Conservation (phyloP, 2,113 vertebrate genomes). For the Oreotrochilus melanogaster region DNA sequence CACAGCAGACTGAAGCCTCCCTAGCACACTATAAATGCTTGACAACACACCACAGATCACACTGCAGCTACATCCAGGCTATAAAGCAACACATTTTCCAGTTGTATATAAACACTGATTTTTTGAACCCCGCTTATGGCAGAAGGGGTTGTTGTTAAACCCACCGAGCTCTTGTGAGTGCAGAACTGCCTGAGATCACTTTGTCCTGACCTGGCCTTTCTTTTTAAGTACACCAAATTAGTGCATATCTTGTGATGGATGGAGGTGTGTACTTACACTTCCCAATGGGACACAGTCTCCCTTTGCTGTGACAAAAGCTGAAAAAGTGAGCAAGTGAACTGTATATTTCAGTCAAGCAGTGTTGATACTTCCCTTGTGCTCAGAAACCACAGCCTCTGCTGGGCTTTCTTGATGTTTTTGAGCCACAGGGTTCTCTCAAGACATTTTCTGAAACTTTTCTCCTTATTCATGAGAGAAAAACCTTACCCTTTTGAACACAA, state of each 20-base stretch:
- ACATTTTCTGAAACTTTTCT: not conserved
- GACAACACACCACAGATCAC: too few species aligned
- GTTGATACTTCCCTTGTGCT: not conserved
- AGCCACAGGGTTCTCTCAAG: not conserved
- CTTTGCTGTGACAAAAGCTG: not conserved
- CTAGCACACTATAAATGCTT: not conserved
- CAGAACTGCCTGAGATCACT: not conserved
- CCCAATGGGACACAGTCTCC: not conserved
- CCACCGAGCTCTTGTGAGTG: fast-evolving
- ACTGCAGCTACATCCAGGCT: not conserved
- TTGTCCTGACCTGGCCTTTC: fast-evolving
- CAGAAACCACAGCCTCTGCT: not conserved
- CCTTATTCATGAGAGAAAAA: not conserved
- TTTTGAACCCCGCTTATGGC: not conserved
- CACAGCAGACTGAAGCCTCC: not conserved
- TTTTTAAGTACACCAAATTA: not conserved
- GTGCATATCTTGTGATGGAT: not conserved
- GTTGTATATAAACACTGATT: not conserved
- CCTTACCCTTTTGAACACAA: not conserved
- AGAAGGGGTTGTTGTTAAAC: not conserved
- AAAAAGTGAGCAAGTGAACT: not conserved
- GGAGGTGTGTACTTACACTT: not conserved
- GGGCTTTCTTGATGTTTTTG: not conserved
- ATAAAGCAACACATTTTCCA: not conserved
- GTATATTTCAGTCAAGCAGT: not conserved